Conservation (phyloP, 2,113 vertebrate genomes). For the Ondatra zibethicus region DNA sequence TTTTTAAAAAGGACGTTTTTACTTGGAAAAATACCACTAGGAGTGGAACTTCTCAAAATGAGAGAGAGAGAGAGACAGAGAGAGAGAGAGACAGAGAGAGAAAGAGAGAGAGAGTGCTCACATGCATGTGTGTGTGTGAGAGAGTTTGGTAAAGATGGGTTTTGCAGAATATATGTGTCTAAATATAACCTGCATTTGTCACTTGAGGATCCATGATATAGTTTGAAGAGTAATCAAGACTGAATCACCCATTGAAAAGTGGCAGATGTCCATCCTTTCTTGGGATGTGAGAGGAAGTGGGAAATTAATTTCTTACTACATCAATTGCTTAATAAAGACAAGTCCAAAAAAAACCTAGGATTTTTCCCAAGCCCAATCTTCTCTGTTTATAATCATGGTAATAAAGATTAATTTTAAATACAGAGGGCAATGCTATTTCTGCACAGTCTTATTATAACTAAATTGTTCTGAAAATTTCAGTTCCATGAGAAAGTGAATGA, state of each 20-base stretch:
- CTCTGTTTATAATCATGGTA: background rate
- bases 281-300: conserved; percentile 47
- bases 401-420: conserved; percentile 54
- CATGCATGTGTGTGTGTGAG: background rate
- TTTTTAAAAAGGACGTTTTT: background rate
- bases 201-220: background rate
- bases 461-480: background rate
- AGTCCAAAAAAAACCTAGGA: background rate
- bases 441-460: background rate
- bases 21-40: background rate
- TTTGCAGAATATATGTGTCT: background rate
- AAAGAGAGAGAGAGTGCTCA: too few relatives aligned
- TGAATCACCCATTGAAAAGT: conserved; percentile 50
- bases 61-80: background rate
- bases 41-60: background rate
- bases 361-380: background rate
- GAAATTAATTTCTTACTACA: conserved; percentile 10
- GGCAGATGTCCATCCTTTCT: conserved; percentile 44
- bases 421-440: background rate
- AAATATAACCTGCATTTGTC: conserved; percentile 47
- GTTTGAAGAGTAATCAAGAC: conserved; percentile 54
- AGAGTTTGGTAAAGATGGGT: background rate
- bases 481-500: background rate
- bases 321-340: conserved; percentile 31
- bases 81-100: too few relatives aligned